A percentile compares a stretch with the other conserved stretches of the same genome.
Conservation (phyloP, 2,888 invertebrate species). For the Doris montereyensis region DNA sequence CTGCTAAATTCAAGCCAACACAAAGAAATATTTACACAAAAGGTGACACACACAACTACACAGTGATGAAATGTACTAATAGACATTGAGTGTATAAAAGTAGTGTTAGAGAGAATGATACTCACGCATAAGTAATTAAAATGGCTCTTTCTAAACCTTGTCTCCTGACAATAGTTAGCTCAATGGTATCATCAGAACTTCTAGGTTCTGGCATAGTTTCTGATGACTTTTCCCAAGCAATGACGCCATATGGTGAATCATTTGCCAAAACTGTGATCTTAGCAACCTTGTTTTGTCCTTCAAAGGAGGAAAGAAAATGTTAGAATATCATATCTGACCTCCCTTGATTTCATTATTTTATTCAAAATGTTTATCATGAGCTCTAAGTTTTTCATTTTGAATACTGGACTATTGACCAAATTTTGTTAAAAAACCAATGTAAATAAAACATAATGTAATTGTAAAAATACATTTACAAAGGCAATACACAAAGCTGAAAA, state of each 20-base stretch:
- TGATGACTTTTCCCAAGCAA: conserved; percentile 61
- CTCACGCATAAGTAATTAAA: conserved; percentile 64
- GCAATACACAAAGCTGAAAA: too few relatives aligned
- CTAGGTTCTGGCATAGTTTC: conserved; percentile 59
- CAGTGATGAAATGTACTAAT: not conserved
- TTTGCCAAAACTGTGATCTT: conserved; percentile 66
- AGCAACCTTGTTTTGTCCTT: conserved; percentile 43
- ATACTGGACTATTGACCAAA: too few relatives aligned
- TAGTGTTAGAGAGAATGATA: too few relatives aligned
- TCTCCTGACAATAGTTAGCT: conserved; percentile 58
- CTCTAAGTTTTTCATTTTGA: too few relatives aligned
- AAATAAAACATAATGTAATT: too few relatives aligned
- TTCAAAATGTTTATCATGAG: too few relatives aligned
- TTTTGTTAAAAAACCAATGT: too few relatives aligned
- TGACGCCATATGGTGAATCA: conserved; percentile 70
- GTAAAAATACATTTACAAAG: too few relatives aligned
- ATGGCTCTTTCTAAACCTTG: conserved; percentile 65
- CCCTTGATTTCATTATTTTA: too few relatives aligned
- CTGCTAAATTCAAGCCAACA: not conserved
- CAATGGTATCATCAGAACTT: conserved; percentile 53
- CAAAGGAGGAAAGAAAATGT: not conserved
- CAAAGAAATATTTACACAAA: not conserved
- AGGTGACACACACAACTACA: conserved; percentile 3
- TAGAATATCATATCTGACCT: too few relatives aligned
- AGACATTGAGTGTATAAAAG: too few relatives aligned